These are phyloP conservation scores for Paramuricea clavata DNA, from an alignment of 92 coral and sea anemone genomes.

Conservation along the genomic window DNA sequence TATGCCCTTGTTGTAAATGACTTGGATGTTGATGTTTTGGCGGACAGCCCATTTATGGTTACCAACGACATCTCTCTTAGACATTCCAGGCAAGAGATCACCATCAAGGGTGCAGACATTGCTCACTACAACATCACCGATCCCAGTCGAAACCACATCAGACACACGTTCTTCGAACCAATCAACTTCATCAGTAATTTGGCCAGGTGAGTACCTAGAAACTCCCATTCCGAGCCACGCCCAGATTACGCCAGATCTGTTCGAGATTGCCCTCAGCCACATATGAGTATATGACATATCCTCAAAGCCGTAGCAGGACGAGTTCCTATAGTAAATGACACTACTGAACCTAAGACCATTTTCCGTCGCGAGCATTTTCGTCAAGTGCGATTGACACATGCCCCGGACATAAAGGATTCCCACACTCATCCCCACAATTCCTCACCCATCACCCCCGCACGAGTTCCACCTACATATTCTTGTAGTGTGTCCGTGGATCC, in stretches of 20 bases:
- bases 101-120: too few species aligned
- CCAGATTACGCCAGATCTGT: neutral
- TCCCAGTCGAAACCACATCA: constrained; percentile 26
- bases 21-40: constrained; percentile 3
- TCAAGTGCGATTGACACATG: constrained; percentile 38
- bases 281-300: too few species aligned
- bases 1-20: constrained; percentile 22
- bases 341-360: constrained; percentile 59
- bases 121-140: neutral
- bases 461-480: neutral
- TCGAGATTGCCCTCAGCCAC: neutral
- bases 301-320: constrained; percentile 14
- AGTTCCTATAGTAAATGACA: constrained; percentile 60
- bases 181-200: constrained; percentile 58
- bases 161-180: constrained; percentile 47
- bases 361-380: constrained; percentile 64
- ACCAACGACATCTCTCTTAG: constrained; percentile 30
- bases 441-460: too few species aligned
- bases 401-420: neutral
- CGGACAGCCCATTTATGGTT: constrained; percentile 6
- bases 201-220: constrained; percentile 76
- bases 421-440: neutral
- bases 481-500: neutral
- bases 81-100: constrained; percentile 14
- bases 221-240: constrained; percentile 55